Percentiles rank a stretch among this genome's conserved stretches.
Evolutionary conservation across 2,888 invertebrate species (phyloP).

Genomic region (Orthonychiurus folsomi): DNA sequence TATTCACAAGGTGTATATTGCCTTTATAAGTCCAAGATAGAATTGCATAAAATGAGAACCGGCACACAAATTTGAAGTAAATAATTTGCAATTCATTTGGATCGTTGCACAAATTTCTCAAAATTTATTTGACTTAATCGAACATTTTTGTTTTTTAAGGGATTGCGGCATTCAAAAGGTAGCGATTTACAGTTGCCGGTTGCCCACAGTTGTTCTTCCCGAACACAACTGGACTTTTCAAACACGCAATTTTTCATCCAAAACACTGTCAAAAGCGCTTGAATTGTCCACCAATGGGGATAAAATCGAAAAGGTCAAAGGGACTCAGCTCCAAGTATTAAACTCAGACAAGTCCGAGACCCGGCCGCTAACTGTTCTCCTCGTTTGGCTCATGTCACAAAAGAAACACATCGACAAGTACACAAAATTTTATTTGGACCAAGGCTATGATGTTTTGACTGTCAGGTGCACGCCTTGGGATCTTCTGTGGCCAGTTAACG

Average conservation of each 20-base stretch:
- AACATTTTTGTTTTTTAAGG: no score
- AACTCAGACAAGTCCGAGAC: conserved; percentile 44
- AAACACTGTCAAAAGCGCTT: not conserved
- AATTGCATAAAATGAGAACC: no score
- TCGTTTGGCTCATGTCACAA: conserved; percentile 76
- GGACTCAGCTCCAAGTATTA: conserved; percentile 10
- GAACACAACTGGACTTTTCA: not conserved
- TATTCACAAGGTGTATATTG: no score
- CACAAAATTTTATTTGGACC: conserved; percentile 63
- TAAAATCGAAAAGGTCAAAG: not conserved
- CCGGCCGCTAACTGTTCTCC: conserved; percentile 66
- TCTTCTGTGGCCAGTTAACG: conserved; percentile 74
- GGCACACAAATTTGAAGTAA: no score
- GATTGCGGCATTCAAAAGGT: no score
- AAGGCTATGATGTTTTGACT: conserved; percentile 75
- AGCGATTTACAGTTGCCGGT: no score
- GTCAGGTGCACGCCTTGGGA: conserved; percentile 76
- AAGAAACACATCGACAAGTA: conserved; percentile 76
- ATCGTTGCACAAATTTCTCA: no score
- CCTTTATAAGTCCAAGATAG: no score
- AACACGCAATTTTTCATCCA: not conserved
- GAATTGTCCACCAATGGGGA: not conserved
- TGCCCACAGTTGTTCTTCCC: no score
- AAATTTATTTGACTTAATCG: no score
- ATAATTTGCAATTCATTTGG: no score